Percentiles rank a stretch among this genome's conserved stretches.
These are phyloP conservation scores for Bibio marci DNA, from an alignment of 2,888 invertebrate genomes.

Conservation along the genomic window DNA sequence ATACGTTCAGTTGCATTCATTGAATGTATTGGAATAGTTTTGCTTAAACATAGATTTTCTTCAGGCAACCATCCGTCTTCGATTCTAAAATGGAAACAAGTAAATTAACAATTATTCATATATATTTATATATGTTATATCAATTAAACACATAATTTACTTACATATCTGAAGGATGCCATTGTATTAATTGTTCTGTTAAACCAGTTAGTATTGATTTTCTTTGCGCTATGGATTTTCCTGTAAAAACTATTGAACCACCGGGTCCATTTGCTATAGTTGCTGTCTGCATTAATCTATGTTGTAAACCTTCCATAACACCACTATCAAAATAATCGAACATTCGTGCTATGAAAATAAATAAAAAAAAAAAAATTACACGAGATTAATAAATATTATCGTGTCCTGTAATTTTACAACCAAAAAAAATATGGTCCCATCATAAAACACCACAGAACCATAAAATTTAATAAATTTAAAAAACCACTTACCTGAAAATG, in stretches of 20 bases:
- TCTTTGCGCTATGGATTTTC: conserved; percentile 48
- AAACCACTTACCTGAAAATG: conserved; percentile 78
- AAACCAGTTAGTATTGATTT: conserved; percentile 40
- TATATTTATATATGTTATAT: too few species aligned
- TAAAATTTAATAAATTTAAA: too few species aligned
- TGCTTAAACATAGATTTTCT: conserved; percentile 44
- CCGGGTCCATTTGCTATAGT: conserved; percentile 44
- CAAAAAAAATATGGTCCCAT: too few species aligned
- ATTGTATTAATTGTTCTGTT: conserved; percentile 57
- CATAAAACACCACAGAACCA: too few species aligned
- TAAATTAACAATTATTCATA: background rate
- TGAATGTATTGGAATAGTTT: conserved; percentile 35
- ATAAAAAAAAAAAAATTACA: too few species aligned
- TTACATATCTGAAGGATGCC: conserved; percentile 78
- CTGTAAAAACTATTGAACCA: conserved; percentile 53
- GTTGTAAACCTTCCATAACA: conserved; percentile 81
- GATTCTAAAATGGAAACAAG: conserved; percentile 38
- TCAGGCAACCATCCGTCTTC: conserved; percentile 77
- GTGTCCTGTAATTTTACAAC: too few species aligned
- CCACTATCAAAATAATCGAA: conserved; percentile 89
- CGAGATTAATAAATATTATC: too few species aligned
- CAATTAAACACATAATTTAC: conserved; percentile 30
- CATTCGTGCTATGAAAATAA: conserved; percentile 52
- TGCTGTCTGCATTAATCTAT: conserved; percentile 52
- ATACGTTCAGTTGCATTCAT: conserved; percentile 9